phyloP scores from a whole-genome alignment of 2,888 invertebrate genomes.

The Prosopocoilus inquinatus region DNA sequence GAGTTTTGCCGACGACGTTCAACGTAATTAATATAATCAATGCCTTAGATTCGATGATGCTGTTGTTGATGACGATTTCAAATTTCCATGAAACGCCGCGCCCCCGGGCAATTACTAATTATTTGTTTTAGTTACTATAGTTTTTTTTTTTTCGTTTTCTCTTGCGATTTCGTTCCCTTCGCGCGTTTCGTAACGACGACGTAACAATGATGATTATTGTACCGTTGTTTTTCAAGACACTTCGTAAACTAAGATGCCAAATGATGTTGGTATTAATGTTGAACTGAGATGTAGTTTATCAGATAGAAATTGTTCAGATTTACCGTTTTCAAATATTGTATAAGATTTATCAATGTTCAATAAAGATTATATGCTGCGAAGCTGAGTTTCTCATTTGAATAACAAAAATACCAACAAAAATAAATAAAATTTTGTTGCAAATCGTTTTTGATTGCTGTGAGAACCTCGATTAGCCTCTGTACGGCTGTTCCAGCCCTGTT shows the following conservation, averaged over 20 bases:
- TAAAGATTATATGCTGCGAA: slow-evolving; percentile 15
- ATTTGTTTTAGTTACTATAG: background rate
- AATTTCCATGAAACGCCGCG: background rate
- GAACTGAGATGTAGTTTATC: slow-evolving; percentile 21
- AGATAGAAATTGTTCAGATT: slow-evolving; percentile 20
- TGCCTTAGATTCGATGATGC: background rate
- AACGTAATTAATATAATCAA: background rate
- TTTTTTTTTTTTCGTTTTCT: background rate
- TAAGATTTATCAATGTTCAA: slow-evolving; percentile 20
- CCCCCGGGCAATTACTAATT: too few relatives aligned
- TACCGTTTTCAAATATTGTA: slow-evolving; percentile 14
- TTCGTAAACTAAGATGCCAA: background rate
- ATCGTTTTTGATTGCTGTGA: too few relatives aligned
- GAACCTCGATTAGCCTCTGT: too few relatives aligned
- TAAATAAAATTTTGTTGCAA: too few relatives aligned
- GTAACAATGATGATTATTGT: background rate
- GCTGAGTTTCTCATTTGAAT: too few relatives aligned
- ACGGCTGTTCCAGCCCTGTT: too few relatives aligned
- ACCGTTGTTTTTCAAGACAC: background rate
- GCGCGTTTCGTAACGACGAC: slow-evolving; percentile 2
- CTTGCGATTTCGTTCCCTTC: slow-evolving; percentile 1
- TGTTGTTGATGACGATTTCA: slow-evolving; percentile 1
- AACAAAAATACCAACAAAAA: too few relatives aligned
- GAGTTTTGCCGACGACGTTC: slow-evolving; percentile 1
- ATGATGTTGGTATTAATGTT: slow-evolving; percentile 15